These are phyloP conservation scores for Leptinotarsa haldemani DNA, from an alignment of 2,888 invertebrate genomes.

Conservation along the genomic window DNA sequence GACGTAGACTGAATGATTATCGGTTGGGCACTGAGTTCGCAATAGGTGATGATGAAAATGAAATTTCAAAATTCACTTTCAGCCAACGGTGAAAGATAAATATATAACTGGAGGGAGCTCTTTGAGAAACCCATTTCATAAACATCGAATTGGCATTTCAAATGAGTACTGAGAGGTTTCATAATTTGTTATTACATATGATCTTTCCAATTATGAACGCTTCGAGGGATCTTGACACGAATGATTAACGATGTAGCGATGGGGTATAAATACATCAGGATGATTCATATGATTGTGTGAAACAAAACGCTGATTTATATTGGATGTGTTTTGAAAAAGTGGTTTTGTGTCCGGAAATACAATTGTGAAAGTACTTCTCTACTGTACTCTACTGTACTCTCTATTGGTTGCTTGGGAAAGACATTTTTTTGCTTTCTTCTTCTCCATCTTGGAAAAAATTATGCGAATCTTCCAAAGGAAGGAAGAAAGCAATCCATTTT, in stretches of 20 bases:
- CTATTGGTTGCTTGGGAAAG: too few species aligned
- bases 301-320: too few species aligned
- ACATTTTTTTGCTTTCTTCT: too few species aligned
- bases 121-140: not conserved
- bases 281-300: not conserved
- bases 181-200: conserved; percentile 12
- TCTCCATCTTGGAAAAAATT: too few species aligned
- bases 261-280: not conserved
- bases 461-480: too few species aligned
- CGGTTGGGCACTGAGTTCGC: conserved; percentile 1
- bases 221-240: conserved; percentile 4
- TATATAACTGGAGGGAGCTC: conserved; percentile 13
- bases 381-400: too few species aligned
- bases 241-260: not conserved
- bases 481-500: too few species aligned
- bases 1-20: conserved; percentile 7
- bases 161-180: conserved; percentile 5
- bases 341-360: too few species aligned
- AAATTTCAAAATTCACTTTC: conserved; percentile 15
- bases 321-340: too few species aligned
- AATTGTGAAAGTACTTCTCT: too few species aligned
- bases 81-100: conserved; percentile 9
- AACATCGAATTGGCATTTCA: conserved; percentile 8
- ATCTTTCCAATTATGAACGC: conserved; percentile 5
- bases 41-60: conserved; percentile 15